Percentiles rank a stretch among this genome's conserved stretches.
Conservation (phyloP, 2,113 vertebrate species). For the Benitochromis conjunctus region DNA sequence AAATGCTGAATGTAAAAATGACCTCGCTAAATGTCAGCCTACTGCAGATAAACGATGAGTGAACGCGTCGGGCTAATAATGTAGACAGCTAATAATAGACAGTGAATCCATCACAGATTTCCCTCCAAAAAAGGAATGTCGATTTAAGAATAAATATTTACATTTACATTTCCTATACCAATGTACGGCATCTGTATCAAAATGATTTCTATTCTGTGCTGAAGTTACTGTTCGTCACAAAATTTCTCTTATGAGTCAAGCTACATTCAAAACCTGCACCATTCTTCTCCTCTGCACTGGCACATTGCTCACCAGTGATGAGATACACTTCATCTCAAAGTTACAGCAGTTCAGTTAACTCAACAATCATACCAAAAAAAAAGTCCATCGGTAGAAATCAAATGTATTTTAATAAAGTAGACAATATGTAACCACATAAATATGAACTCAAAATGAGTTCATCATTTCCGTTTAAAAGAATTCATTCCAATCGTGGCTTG, state of each 20-base stretch:
- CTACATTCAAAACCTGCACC: neutral
- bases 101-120: neutral
- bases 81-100: too few species aligned
- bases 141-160: neutral
- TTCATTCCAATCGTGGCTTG: neutral
- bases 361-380: neutral
- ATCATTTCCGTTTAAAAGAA: neutral
- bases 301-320: neutral
- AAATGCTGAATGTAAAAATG: neutral
- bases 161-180: neutral
- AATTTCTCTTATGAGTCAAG: neutral
- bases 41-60: neutral
- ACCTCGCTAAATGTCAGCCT: neutral
- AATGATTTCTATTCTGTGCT: neutral
- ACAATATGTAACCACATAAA: neutral
- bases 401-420: neutral
- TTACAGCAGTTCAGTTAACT: neutral
- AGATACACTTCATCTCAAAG: neutral
- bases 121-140: neutral
- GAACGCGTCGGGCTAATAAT: neutral
- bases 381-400: rapidly evolving
- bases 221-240: neutral
- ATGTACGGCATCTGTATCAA: neutral
- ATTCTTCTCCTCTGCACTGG: neutral
- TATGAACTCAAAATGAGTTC: too few species aligned